phyloP scores from a whole-genome alignment of 2,113 vertebrate genomes.

The Sylvia atricapilla region DNA sequence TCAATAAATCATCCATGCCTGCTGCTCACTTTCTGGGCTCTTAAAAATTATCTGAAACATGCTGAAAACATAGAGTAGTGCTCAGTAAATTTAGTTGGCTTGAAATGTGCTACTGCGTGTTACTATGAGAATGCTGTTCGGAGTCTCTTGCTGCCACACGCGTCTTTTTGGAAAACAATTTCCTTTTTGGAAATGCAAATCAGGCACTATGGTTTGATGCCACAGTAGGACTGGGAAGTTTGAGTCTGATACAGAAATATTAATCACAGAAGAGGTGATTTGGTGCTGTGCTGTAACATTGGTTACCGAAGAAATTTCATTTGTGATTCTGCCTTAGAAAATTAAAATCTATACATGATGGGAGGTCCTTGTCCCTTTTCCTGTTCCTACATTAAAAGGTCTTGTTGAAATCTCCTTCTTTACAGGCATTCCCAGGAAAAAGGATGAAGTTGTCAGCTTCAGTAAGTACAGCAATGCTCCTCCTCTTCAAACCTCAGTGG shows the following conservation, averaged over 20 bases:
- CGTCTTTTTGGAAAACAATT: background rate
- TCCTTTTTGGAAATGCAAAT: background rate
- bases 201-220: background rate
- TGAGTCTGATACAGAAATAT: background rate
- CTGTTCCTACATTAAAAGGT: background rate
- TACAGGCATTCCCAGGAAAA: background rate
- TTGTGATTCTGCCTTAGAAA: background rate
- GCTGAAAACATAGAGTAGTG: slow-evolving; percentile 14
- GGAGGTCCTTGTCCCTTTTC: background rate
- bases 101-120: slow-evolving; percentile 27
- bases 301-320: background rate
- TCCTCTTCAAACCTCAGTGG: background rate
- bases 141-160: background rate
- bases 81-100: slow-evolving; percentile 40
- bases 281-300: background rate
- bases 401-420: background rate
- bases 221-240: background rate
- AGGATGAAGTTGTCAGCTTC: background rate
- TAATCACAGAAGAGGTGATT: background rate
- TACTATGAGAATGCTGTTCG: slow-evolving; percentile 13
- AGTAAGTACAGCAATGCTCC: background rate
- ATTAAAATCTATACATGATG: background rate
- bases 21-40: slow-evolving; percentile 8
- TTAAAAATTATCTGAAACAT: slow-evolving; percentile 29
- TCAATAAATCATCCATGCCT: slow-evolving; percentile 30